Evolutionary conservation across 2,113 vertebrate genomes (phyloP).

Genomic region (Trogon melanurus): DNA sequence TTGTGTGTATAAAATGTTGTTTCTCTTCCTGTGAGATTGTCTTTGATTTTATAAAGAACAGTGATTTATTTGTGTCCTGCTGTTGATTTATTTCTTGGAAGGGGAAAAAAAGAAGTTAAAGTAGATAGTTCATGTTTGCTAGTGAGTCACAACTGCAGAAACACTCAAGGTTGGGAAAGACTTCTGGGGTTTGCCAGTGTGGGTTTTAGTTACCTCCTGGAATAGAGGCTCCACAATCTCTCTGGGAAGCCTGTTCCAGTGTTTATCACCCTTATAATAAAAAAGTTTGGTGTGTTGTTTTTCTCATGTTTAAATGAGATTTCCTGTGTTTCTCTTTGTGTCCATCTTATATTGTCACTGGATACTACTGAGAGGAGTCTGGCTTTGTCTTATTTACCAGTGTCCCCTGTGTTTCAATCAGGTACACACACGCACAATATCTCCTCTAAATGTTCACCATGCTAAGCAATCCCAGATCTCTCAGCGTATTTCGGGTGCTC

Average conservation of each 20-base stretch:
- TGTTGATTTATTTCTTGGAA: neutral
- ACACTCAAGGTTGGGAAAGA: neutral
- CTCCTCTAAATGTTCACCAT: neutral
- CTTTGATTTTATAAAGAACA: neutral
- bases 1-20: neutral
- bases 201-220: neutral
- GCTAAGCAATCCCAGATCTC: neutral
- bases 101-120: neutral
- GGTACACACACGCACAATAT: fast-evolving
- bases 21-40: neutral
- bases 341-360: neutral
- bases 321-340: neutral
- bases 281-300: neutral
- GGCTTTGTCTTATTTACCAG: neutral
- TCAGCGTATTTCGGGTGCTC: neutral
- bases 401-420: neutral
- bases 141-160: neutral
- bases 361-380: neutral
- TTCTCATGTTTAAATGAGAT: neutral
- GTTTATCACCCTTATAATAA: neutral
- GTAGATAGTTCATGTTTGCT: neutral
- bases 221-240: neutral
- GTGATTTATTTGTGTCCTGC: neutral
- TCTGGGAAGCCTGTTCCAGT: neutral
- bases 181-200: neutral